Conservation (phyloP, 2,797 vertebrate genomes). For the Spheniscus humboldti region DNA sequence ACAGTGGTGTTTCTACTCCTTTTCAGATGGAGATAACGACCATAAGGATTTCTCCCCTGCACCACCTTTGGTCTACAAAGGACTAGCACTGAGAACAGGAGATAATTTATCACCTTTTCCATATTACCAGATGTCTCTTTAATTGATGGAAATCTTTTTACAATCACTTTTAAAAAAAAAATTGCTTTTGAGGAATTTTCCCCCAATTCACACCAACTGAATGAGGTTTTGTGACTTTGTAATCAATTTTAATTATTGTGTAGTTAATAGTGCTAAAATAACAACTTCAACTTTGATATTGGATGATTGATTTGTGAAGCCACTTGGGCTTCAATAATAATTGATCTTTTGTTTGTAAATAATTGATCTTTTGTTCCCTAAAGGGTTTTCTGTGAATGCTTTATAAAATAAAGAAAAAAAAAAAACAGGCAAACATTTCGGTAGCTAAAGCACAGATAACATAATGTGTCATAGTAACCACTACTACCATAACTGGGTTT, state of each 20-base stretch:
- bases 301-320: slow-evolving; percentile 66
- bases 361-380: slow-evolving; percentile 43
- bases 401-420: background rate
- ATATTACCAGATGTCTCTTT: slow-evolving; percentile 59
- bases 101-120: slow-evolving; percentile 57
- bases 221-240: slow-evolving; percentile 65
- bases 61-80: background rate
- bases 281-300: slow-evolving; percentile 64
- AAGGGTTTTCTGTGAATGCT: slow-evolving; percentile 35
- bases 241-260: slow-evolving; percentile 76
- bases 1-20: background rate
- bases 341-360: slow-evolving; percentile 51
- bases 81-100: background rate
- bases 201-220: slow-evolving; percentile 53
- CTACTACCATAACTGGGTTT: background rate
- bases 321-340: slow-evolving; percentile 32
- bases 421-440: background rate
- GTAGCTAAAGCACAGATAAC: background rate
- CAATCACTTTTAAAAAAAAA: slow-evolving; percentile 6
- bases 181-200: slow-evolving; percentile 61
- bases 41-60: background rate
- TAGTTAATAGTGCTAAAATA: slow-evolving; percentile 72
- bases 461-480: background rate
- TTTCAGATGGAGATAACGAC: background rate
- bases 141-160: slow-evolving; percentile 58